phyloP scores from a whole-genome alignment of 2,888 invertebrate genomes.

The Micoletzkya japonica region DNA sequence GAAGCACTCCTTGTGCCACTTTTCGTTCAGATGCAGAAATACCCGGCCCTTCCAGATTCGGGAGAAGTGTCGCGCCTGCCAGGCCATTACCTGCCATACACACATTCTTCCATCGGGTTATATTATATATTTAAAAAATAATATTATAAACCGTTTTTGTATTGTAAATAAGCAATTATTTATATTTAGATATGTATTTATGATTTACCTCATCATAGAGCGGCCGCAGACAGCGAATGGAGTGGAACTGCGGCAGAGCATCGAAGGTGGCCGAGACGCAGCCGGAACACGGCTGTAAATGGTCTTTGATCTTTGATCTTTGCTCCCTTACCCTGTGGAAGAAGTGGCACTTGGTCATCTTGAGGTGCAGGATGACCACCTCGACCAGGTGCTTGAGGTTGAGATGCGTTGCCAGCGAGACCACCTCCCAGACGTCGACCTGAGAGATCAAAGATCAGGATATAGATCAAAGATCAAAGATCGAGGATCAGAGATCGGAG shows the following conservation, averaged over 20 bases:
- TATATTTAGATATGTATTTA: not conserved
- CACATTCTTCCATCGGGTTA: not conserved
- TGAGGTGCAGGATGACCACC: conserved; percentile 83
- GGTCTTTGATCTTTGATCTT: not conserved
- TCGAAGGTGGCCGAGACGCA: conserved; percentile 86
- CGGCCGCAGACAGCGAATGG: conserved; percentile 44
- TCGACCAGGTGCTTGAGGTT: conserved; percentile 88
- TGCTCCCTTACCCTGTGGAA: conserved; percentile 79
- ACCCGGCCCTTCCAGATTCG: conserved; percentile 88
- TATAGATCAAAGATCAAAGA: not conserved
- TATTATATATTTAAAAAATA: not conserved
- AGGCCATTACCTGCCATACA: conserved; percentile 28
- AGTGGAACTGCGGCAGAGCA: conserved; percentile 81
- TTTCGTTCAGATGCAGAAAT: conserved; percentile 82
- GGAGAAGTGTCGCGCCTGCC: conserved; percentile 74
- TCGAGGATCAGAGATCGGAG: no score
- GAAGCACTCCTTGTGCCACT: conserved; percentile 66
- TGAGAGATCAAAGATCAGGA: not conserved
- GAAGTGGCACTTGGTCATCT: conserved; percentile 87
- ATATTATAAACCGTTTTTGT: no score
- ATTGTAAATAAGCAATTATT: no score
- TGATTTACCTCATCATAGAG: conserved; percentile 50
- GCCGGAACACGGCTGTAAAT: conserved; percentile 79
- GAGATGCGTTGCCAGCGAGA: conserved; percentile 85
- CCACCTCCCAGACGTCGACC: conserved; percentile 65